Conservation (phyloP, 2,888 invertebrate genomes). For the Pyrochroa serraticornis region DNA sequence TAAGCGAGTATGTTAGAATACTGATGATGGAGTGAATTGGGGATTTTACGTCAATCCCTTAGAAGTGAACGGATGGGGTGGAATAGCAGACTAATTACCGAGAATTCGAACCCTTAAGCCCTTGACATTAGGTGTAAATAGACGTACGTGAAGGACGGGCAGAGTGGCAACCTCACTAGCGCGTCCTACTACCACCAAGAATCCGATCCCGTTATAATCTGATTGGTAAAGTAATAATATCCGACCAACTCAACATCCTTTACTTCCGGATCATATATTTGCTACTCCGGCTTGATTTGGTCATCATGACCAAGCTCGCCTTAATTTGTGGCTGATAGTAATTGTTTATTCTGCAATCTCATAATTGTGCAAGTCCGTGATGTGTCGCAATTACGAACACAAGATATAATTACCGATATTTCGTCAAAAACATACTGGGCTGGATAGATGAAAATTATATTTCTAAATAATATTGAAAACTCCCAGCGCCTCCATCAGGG, state of each 20-base stretch:
- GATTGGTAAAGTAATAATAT: constrained; percentile 55
- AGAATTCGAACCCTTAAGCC: constrained; percentile 18
- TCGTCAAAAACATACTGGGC: too few species aligned
- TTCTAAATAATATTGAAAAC: too few species aligned
- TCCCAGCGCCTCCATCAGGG: too few species aligned
- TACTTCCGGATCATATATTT: too few species aligned
- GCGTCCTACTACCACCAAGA: not conserved
- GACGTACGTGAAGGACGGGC: constrained; percentile 22
- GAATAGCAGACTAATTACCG: constrained; percentile 27
- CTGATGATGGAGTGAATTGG: constrained; percentile 17
- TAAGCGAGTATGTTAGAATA: constrained; percentile 16
- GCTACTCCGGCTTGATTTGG: too few species aligned
- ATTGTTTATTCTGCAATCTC: too few species aligned
- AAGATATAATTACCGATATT: too few species aligned
- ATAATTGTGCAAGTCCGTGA: too few species aligned
- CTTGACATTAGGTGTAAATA: constrained; percentile 31
- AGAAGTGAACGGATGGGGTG: constrained; percentile 25
- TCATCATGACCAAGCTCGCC: too few species aligned
- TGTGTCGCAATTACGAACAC: too few species aligned
- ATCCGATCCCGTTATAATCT: constrained; percentile 52
- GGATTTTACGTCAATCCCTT: constrained; percentile 15
- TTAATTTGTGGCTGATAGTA: too few species aligned
- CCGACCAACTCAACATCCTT: constrained; percentile 50
- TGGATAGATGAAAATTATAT: too few species aligned
- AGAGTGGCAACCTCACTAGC: not conserved